Percentiles rank a stretch among this genome's conserved stretches.
Evolutionary conservation across 2,113 vertebrate species (phyloP).

Genomic region (Nicator chloris): DNA sequence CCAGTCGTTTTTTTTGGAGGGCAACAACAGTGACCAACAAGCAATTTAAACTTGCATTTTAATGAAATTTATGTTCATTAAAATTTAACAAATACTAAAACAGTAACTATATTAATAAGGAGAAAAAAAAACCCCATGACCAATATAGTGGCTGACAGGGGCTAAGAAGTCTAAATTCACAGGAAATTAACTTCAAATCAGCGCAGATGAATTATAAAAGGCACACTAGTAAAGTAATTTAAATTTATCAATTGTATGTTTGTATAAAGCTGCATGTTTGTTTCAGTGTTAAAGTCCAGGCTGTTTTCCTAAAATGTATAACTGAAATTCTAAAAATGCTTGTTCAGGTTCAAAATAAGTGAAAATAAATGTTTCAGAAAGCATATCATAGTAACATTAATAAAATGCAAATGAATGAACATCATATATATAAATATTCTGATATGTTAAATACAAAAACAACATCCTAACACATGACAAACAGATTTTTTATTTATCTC

Average conservation of each 20-base stretch:
- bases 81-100: background rate
- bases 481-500: background rate
- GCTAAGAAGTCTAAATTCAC: background rate
- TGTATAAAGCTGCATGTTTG: background rate
- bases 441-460: background rate
- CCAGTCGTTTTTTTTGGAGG: background rate
- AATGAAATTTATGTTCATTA: background rate
- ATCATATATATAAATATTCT: background rate
- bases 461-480: background rate
- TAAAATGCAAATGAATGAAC: background rate
- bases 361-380: background rate
- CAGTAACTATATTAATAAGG: background rate
- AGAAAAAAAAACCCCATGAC: background rate
- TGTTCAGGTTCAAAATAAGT: background rate
- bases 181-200: background rate
- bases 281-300: background rate
- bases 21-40: background rate
- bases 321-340: background rate
- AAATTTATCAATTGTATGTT: background rate
- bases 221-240: background rate
- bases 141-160: background rate
- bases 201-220: background rate
- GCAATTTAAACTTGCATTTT: background rate
- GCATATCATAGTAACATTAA: background rate
- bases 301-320: background rate